These are phyloP conservation scores for Festucalex cinctus DNA, from an alignment of 2,113 vertebrate genomes.

Conservation along the genomic window DNA sequence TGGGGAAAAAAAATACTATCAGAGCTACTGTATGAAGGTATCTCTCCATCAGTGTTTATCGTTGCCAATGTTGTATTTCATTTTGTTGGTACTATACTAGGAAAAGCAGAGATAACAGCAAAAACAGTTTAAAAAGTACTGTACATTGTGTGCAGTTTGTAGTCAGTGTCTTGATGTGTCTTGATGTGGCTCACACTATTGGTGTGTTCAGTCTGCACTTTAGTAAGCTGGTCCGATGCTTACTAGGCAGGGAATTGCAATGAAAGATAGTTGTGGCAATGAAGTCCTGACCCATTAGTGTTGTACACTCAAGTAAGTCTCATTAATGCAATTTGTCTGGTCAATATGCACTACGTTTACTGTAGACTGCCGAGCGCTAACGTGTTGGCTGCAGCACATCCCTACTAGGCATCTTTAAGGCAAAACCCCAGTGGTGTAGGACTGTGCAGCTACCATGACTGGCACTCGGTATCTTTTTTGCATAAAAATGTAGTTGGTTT, in stretches of 20 bases:
- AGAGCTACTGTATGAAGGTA: too few species aligned
- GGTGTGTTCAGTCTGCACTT: conserved; percentile 5
- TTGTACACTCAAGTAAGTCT: conserved; percentile 28
- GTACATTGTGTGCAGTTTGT: neutral
- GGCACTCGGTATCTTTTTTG: neutral
- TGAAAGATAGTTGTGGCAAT: conserved; percentile 9
- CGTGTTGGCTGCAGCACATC: conserved; percentile 22
- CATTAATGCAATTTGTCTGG: conserved; percentile 28
- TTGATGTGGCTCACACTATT: neutral
- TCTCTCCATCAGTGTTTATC: too few species aligned
- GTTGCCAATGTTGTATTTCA: neutral
- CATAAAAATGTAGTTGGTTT: conserved; percentile 19
- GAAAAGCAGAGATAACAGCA: neutral
- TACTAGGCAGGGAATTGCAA: conserved; percentile 16
- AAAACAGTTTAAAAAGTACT: neutral
- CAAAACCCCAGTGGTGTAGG: conserved; percentile 10
- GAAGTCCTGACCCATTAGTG: conserved; percentile 32
- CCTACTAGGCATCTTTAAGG: conserved; percentile 4
- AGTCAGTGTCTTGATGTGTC: conserved; percentile 7
- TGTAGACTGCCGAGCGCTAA: conserved; percentile 20
- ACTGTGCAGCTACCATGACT: conserved; percentile 14
- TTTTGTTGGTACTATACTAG: neutral
- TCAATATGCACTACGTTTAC: conserved; percentile 33
- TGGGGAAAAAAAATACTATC: too few species aligned
- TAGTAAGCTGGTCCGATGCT: conserved; percentile 8